Percentiles rank a stretch among this genome's conserved stretches.
phyloP scores from a whole-genome alignment of 2,888 invertebrate species.

The Anodontia alba region DNA sequence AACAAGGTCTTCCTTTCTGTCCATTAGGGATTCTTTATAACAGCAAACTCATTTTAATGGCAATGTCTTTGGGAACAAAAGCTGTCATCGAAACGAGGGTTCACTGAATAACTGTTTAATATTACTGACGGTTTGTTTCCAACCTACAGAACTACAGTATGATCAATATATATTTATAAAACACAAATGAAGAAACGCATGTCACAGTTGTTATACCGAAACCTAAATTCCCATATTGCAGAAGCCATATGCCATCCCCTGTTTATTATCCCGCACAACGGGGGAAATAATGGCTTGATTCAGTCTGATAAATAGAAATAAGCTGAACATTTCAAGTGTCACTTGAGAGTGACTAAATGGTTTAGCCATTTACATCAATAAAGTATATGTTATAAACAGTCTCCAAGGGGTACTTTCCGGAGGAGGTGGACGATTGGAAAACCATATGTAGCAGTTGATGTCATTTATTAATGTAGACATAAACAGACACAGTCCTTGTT shows the following conservation, averaged over 20 bases:
- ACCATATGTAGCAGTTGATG: slow-evolving; percentile 11
- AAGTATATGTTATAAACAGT: slow-evolving; percentile 21
- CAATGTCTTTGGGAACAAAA: no score
- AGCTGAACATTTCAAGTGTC: slow-evolving; percentile 1
- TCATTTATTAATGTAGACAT: background rate
- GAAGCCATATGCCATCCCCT: background rate
- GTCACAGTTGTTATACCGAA: no score
- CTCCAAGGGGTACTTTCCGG: background rate
- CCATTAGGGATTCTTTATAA: no score
- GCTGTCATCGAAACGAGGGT: no score
- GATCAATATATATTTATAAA: no score
- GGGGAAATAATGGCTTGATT: background rate
- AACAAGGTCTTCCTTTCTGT: no score
- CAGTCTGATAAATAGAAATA: slow-evolving; percentile 8
- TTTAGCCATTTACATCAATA: slow-evolving; percentile 17
- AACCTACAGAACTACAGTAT: no score
- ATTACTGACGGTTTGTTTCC: no score
- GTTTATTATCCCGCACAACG: background rate
- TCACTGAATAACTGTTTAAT: no score
- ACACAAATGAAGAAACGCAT: no score
- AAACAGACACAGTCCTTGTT: slow-evolving; percentile 7
- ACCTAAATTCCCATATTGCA: no score
- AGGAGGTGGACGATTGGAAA: slow-evolving; percentile 10
- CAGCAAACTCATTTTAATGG: no score
- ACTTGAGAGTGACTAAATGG: slow-evolving; percentile 19